phyloP scores from a whole-genome alignment of 2,797 vertebrate species.

The Microctenopoma lineatum region DNA sequence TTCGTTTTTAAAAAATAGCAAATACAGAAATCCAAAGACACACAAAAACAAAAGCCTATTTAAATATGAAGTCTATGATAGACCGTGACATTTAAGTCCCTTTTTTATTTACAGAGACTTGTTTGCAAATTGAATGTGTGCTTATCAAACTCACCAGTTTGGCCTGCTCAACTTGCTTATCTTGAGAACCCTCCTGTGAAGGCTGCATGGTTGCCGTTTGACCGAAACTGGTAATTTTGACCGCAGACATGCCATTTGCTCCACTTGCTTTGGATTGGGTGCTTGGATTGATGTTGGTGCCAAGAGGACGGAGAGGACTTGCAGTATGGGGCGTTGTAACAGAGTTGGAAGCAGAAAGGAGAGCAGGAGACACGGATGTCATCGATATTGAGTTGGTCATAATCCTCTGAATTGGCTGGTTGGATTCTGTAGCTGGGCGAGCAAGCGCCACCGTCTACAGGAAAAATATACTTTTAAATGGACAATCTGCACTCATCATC shows the following conservation, averaged over 20 bases:
- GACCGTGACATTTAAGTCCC: no score
- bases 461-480: not conserved
- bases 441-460: conserved; percentile 87
- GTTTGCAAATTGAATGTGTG: not conserved
- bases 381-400: conserved; percentile 82
- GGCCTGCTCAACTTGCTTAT: conserved; percentile 91
- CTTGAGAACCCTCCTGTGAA: conserved; percentile 87
- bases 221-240: conserved; percentile 83
- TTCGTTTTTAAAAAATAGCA: no score
- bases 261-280: conserved; percentile 87
- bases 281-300: conserved; percentile 79
- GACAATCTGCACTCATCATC: not conserved
- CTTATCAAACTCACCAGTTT: conserved; percentile 85
- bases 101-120: not conserved
- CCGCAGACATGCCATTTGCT: conserved; percentile 82
- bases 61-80: no score
- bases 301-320: conserved; percentile 81
- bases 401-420: conserved; percentile 85
- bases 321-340: conserved; percentile 78
- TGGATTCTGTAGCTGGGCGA: conserved; percentile 83
- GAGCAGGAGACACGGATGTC: conserved; percentile 78
- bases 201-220: conserved; percentile 78
- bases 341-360: conserved; percentile 74
- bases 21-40: no score
- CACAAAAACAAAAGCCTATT: no score